Base-by-base conservation (phyloP, 2,888 invertebrate genomes). In the Aporophyla nigra region DNA sequence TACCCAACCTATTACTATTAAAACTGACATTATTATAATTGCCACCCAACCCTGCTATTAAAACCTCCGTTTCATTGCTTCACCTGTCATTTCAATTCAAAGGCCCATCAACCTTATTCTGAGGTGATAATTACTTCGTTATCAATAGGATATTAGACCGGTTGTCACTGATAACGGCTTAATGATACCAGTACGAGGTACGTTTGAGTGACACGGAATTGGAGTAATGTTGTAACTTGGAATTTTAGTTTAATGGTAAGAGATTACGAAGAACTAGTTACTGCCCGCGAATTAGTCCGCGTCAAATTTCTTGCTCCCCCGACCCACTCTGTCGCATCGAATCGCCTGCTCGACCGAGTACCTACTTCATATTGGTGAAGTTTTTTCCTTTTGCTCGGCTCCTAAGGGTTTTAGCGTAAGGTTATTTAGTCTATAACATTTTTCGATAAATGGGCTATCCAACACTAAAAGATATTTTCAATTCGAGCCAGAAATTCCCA, bases 61-160 rank as follows among this genome's bases (percentile, higher is more conserved):
- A 59, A 82, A 61, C 49, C n/a, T 7, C 56, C 62, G 16, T 74
- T 65, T 59, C 40, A 40, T 46, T 58, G 33, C 58, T 49, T 59
- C 70, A 69, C 59, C 33, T 56, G 67, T 71, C 69, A 70, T 67
- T 68, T 69, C 75, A 61, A 72, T 67, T 83, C 71, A 53, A 61
- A 75, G 65, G 19, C 53, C 58, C 82, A 85, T 87, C 79, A 85
- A 82, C 83, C 77, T 77, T 68, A 76, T 85, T 85, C 73, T 21
- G 24, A 56, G 56, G 73, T 59, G 58, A 74, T 76, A 76, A 66
- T 76, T 43, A 61, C 67, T 21, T 9, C 24, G 33, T 76, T 82
- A 82, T 85, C 77, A 74, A 46, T 67, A 58, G 83, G 73, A 71
- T 76, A 83, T 76, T 71, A 71, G 49, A 83, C 83, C 73, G 83